A percentile compares a stretch with the other conserved stretches of the same genome.
Evolutionary conservation across 2,888 invertebrate species (phyloP).

Genomic region (Pyrocoelia pectoralis): DNA sequence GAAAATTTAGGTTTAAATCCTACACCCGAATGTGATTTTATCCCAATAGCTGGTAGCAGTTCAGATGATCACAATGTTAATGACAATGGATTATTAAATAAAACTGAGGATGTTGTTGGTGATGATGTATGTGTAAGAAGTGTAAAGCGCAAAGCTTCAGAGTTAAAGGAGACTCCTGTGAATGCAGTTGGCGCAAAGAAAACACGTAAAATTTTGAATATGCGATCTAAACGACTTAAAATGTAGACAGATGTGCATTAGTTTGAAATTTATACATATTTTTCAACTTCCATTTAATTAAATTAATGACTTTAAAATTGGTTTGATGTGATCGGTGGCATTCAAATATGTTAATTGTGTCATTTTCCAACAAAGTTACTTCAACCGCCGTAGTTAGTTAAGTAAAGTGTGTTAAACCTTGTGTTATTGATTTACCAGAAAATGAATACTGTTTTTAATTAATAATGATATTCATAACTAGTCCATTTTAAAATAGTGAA

Average conservation of each 20-base stretch:
- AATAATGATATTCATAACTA: conserved; percentile 5
- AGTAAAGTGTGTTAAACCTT: background rate
- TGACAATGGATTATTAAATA: background rate
- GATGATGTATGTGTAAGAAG: background rate
- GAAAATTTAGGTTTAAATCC: conserved; percentile 60
- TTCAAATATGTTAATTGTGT: conserved; percentile 3
- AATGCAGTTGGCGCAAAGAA: background rate
- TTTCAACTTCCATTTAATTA: conserved; percentile 12
- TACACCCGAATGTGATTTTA: conserved; percentile 53
- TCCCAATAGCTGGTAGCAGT: conserved; percentile 56
- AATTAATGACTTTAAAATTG: conserved; percentile 1
- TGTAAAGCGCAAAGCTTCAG: conserved; percentile 4
- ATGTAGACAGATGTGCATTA: conserved; percentile 4
- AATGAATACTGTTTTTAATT: background rate
- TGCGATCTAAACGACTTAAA: conserved; percentile 10
- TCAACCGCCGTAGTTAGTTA: conserved; percentile 7
- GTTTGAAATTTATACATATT: conserved; percentile 7
- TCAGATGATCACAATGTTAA: conserved; percentile 27
- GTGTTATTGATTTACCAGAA: conserved; percentile 9
- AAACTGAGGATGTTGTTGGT: background rate
- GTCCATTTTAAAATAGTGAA: conserved; percentile 6
- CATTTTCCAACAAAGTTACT: conserved; percentile 1
- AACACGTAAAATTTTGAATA: background rate
- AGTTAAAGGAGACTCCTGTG: conserved; percentile 10
- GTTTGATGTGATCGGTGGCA: conserved; percentile 10